These are phyloP conservation scores for Dasyornis broadbenti DNA, from an alignment of 2,113 vertebrate species.

Conservation along the genomic window DNA sequence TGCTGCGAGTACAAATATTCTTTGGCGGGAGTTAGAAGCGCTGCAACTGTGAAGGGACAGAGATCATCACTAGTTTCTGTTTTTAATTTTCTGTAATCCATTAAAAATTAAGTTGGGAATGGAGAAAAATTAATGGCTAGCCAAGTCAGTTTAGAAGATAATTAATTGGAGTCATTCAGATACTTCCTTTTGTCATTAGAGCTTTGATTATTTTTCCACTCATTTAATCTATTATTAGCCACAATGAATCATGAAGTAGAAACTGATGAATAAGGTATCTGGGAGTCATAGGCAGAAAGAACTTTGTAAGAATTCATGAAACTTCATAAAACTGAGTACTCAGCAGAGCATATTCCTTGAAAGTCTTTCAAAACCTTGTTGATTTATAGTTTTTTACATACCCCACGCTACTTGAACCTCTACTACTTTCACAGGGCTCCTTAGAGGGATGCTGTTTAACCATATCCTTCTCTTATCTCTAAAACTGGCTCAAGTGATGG, in stretches of 20 bases:
- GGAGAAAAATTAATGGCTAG: background rate
- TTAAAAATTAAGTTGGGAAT: conserved; percentile 5
- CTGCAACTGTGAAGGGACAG: background rate
- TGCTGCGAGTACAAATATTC: background rate
- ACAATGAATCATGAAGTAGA: background rate
- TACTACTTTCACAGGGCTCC: background rate
- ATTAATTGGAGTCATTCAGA: conserved; percentile 7
- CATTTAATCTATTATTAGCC: background rate
- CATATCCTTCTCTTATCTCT: background rate
- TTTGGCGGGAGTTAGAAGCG: background rate
- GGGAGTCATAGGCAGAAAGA: background rate
- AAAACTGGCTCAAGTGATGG: background rate
- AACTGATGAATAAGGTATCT: background rate
- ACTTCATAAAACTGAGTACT: background rate
- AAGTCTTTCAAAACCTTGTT: background rate
- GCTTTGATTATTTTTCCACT: conserved; percentile 40
- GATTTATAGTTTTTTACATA: background rate
- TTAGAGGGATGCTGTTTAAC: background rate
- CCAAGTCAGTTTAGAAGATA: background rate
- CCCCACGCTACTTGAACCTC: background rate
- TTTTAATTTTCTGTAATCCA: background rate
- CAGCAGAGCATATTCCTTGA: background rate
- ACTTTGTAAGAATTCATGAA: background rate
- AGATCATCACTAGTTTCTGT: background rate
- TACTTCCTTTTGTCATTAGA: conserved; percentile 8